These are phyloP conservation scores for Bombus balteatus DNA, from an alignment of 1,140 invertebrate genomes.

Conservation along the genomic window DNA sequence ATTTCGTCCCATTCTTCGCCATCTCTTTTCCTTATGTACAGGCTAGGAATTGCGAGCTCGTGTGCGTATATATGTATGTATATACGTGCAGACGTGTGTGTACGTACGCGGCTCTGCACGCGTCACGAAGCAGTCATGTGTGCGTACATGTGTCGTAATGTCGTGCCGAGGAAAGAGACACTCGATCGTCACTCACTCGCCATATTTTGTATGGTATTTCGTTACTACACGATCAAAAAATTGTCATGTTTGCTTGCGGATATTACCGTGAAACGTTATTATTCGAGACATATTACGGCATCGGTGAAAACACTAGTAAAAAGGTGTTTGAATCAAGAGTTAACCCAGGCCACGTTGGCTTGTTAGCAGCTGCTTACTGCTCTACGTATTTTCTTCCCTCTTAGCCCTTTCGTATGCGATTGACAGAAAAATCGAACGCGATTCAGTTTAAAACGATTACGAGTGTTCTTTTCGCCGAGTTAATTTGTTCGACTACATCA, in stretches of 20 bases:
- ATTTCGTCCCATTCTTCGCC: background rate
- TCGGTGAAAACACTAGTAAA: constrained; percentile 10
- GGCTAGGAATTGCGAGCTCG: constrained; percentile 42
- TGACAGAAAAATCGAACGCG: constrained; percentile 1
- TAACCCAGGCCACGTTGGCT: constrained; percentile 48
- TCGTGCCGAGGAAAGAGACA: constrained; percentile 64
- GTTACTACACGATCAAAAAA: constrained; percentile 1
- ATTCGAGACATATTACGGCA: background rate
- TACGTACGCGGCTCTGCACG: constrained; percentile 6
- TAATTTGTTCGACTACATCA: constrained; percentile 4
- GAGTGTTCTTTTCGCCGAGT: constrained; percentile 3
- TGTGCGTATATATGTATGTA: constrained; percentile 8
- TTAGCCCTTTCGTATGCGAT: background rate
- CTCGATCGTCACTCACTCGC: constrained; percentile 59
- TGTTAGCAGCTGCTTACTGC: constrained; percentile 53
- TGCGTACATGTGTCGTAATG: constrained; percentile 71
- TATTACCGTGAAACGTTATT: background rate
- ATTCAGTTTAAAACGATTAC: constrained; percentile 17
- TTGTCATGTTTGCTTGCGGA: too few species aligned
- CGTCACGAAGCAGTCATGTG: constrained; percentile 43
- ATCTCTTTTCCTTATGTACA: constrained; percentile 11
- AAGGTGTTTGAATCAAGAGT: constrained; percentile 19
- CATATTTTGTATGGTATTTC: constrained; percentile 66
- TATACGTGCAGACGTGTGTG: constrained; percentile 20
- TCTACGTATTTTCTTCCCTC: constrained; percentile 3